Base-by-base conservation (phyloP, 2,797 vertebrate species). In the Cichlasoma orientale region DNA sequence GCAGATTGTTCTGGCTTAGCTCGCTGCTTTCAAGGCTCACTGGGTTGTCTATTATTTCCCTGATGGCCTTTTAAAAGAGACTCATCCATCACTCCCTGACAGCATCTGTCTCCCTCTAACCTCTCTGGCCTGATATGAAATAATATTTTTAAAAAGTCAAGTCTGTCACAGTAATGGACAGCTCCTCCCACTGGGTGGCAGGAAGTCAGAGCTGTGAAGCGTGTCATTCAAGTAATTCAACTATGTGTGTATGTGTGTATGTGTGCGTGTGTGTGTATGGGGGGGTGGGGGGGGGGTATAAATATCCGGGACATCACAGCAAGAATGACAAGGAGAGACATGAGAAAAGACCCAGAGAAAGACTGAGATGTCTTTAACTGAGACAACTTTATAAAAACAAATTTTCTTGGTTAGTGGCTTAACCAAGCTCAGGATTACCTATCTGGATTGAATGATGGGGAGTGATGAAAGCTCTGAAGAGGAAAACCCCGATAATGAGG, bases 41-140 rank as follows among this genome's bases (percentile, higher is more conserved):
- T 74, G 78, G 77, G 50, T 82, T 86, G 88, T 83, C 84, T 80
- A 88, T 92, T 91, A 88, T 90, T 86, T 88, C 88, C 89, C 88
- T 87, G 92, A 88, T 85, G 86, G 85, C 82, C 86, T 91, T 90
- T 90, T 87, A 85, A 88, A 88, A 86, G 88, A 80, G 77, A 70
- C 91, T 90, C 90, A 93, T 95, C 89, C 89, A 93, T 95, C 94
- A 93, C 71, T 78, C 18, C 3, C 31, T 82, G 91, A 91, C 94
- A 92, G 88, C 78, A 68, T 78, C 80, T 88, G 92, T 93, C 91
- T 89, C 74, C 63, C 79, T 79, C 63, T 86, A 89, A 93, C 88
- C 86, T 91, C 79, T 89, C 77, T 77, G 84, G 80, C 78, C 78
- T 90, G 82, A 91, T 86, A 91, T 80, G 80, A 93, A 94, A 94